A percentile compares a stretch with the other conserved stretches of the same genome.
phyloP scores from a whole-genome alignment of 2,797 vertebrate species.

The Scleropages formosus region DNA sequence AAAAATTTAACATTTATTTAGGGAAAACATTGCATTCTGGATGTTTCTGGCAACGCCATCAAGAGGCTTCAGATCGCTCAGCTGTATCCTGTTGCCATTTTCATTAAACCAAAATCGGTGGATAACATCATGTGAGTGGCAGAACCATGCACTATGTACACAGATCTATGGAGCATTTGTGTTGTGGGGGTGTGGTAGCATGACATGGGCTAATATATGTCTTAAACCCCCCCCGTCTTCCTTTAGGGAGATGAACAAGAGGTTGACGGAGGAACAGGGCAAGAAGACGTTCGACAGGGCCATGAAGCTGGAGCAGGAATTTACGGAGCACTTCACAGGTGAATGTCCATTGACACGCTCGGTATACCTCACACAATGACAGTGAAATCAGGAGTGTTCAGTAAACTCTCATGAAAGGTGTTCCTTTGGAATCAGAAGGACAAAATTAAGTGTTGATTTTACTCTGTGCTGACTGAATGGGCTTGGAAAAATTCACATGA shows the following conservation, averaged over 20 bases:
- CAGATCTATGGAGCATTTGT: not conserved
- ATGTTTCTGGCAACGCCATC: conserved; percentile 96
- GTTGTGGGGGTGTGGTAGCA: not conserved
- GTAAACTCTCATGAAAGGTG: too few relatives aligned
- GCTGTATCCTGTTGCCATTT: conserved; percentile 90
- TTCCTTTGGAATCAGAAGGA: too few relatives aligned
- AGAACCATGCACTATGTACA: not conserved
- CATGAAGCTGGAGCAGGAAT: conserved; percentile 93
- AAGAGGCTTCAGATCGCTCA: conserved; percentile 92
- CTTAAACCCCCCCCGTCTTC: not conserved
- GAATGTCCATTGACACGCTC: too few relatives aligned
- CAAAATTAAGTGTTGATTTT: too few relatives aligned
- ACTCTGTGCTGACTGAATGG: too few relatives aligned
- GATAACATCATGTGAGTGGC: conserved; percentile 94
- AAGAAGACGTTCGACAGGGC: conserved; percentile 92
- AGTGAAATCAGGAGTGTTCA: too few relatives aligned
- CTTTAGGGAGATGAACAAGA: conserved; percentile 96
- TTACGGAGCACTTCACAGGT: conserved; percentile 98
- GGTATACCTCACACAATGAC: too few relatives aligned
- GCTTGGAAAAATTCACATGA: too few relatives aligned
- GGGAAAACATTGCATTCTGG: conserved; percentile 97
- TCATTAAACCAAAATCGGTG: conserved; percentile 94
- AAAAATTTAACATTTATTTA: conserved; percentile 54
- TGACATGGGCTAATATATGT: not conserved
- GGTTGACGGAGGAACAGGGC: conserved; percentile 90